Evolutionary conservation across 2,113 vertebrate species (phyloP), one percentile per base, ranked within the genome.

Genomic region (Muntiacus reevesi): DNA sequence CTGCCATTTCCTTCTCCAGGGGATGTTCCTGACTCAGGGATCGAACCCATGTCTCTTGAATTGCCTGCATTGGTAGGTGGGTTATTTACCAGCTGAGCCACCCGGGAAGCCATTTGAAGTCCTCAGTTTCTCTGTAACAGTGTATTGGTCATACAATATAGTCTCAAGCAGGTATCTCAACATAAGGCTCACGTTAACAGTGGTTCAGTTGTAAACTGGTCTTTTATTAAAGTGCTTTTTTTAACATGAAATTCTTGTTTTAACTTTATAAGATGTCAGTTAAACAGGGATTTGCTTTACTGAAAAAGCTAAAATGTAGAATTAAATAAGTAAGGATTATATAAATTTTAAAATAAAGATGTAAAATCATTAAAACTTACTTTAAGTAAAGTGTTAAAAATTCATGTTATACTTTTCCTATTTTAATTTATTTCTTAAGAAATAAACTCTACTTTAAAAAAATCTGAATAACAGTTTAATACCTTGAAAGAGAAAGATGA

Each of bases 291-390:
- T 43, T 93, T 94, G 43, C 62, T 76, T 94, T 85, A 95, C 15
- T 78, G 25, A 33, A 5, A 91, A 95, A 93, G 76, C 19, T 81
- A 74, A 91, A 87, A 47, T 14, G 52, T 47, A 95, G 52, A 47
- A 94, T 83, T 59, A 71, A 94, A 45, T 89, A 94, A 82, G 19
- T 84, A 96, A 87, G 21, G 19, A 87, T 71, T 90, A 87, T 4
- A 52, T 62, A 92, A 90, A 94, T 60, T 95, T 91, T 33, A 89
- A 96, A 96, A 76, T 92, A 96, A 89, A 95, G 84, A 96, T 84
- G 90, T 96, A 82, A 94, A 96, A 95, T 81, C 57, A 89, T 9
- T 28, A n/a, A 94, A 95, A 74, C 23, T 40, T 93, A 82, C 25
- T 92, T 91, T 82, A 94, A 64, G 67, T 67, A 90, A 71, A 71